phyloP scores from a whole-genome alignment of 2,113 vertebrate species.

The Sturnira hondurensis region DNA sequence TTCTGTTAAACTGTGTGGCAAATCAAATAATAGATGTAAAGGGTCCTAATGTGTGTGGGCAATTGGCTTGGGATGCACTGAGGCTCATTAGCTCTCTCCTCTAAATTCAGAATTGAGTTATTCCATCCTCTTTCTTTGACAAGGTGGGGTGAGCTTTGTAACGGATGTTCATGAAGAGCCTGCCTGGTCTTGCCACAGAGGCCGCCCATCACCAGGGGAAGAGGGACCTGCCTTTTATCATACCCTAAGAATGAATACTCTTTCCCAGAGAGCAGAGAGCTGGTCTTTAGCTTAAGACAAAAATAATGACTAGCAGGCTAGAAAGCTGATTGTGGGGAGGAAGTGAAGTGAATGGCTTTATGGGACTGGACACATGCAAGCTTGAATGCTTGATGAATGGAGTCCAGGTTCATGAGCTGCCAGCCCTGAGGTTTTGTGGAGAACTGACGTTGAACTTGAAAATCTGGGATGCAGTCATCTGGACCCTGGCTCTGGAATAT shows the following conservation, averaged over 20 bases:
- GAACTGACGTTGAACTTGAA: not conserved
- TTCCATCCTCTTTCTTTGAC: not conserved
- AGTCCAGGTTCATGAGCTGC: not conserved
- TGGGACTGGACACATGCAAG: not conserved
- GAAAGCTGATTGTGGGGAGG: not conserved
- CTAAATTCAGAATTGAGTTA: not conserved
- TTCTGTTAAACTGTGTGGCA: constrained; percentile 21
- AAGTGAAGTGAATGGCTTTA: not conserved
- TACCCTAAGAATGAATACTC: not conserved
- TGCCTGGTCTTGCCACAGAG: not conserved
- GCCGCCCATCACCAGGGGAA: not conserved
- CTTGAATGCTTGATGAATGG: not conserved
- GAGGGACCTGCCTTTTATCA: not conserved
- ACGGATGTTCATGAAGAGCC: not conserved
- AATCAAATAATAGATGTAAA: not conserved
- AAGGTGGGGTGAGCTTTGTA: not conserved
- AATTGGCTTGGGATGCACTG: not conserved
- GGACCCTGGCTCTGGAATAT: not conserved
- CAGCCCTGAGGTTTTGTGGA: not conserved
- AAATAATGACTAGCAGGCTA: not conserved
- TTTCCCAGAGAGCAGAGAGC: not conserved
- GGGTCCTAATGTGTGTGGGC: not conserved
- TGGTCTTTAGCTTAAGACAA: not conserved
- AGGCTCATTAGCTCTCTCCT: not conserved
- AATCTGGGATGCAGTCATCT: not conserved